phyloP scores from a whole-genome alignment of 2,797 vertebrate species.

The Xiphorhynchus erythropygius region DNA sequence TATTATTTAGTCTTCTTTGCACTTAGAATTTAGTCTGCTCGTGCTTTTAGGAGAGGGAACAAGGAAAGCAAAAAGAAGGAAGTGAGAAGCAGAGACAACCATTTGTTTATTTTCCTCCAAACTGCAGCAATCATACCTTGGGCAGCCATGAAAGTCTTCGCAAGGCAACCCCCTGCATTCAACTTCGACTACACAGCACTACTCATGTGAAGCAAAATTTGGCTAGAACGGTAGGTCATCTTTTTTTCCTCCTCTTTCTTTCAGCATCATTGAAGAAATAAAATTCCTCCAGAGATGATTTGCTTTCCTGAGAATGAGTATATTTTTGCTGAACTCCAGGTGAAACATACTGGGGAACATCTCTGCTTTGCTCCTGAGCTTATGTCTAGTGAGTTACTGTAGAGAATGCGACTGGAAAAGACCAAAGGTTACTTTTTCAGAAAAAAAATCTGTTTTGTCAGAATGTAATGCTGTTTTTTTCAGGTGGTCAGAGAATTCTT shows the following conservation, averaged over 20 bases:
- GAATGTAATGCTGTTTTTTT: neutral
- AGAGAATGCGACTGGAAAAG: neutral
- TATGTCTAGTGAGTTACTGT: neutral
- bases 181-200: slow-evolving; percentile 45
- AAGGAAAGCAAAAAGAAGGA: neutral
- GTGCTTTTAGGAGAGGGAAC: neutral
- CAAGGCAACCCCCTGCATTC: slow-evolving; percentile 56
- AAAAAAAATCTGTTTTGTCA: neutral
- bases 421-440: neutral
- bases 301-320: neutral
- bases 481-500: neutral
- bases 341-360: neutral
- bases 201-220: neutral
- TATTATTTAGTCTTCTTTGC: neutral
- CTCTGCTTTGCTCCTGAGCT: neutral
- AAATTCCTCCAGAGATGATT: neutral
- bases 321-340: neutral
- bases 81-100: neutral
- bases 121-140: slow-evolving; percentile 37
- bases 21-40: neutral
- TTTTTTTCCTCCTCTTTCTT: neutral
- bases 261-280: neutral
- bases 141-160: slow-evolving; percentile 68
- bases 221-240: slow-evolving; percentile 51
- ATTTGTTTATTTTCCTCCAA: neutral